Conservation (phyloP, 2,113 vertebrate genomes). For the Gobio gobio region DNA sequence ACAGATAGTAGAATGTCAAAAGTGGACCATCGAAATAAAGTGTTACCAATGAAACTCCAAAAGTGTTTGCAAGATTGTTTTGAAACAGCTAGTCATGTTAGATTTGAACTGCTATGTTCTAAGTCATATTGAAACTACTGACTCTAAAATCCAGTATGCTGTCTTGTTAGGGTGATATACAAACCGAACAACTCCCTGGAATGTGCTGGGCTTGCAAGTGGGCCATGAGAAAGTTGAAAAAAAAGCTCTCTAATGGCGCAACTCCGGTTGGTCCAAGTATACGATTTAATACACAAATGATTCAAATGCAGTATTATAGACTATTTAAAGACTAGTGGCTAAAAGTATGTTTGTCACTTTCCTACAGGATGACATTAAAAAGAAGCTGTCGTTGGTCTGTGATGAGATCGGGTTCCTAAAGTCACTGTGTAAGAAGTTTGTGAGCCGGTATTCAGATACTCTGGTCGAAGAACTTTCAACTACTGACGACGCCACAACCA, state of each 20-base stretch:
- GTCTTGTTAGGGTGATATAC: neutral
- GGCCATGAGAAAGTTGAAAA: constrained; percentile 62
- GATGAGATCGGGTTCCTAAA: constrained; percentile 60
- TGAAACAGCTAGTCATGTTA: neutral
- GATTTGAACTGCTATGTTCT: neutral
- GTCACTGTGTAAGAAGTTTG: constrained; percentile 46
- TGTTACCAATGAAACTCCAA: neutral
- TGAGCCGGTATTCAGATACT: neutral
- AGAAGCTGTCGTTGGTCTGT: constrained; percentile 50
- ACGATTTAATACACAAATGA: neutral
- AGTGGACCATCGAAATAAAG: too few relatives aligned
- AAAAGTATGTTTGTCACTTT: neutral
- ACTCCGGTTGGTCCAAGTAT: constrained; percentile 37
- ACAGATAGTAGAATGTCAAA: too few relatives aligned
- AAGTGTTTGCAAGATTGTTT: neutral
- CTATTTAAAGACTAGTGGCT: neutral
- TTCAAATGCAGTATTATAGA: too few relatives aligned
- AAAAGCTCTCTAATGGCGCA: rapidly evolving
- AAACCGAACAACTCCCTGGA: constrained; percentile 50
- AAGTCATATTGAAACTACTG: neutral
- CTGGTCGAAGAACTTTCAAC: constrained; percentile 67
- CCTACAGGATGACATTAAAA: constrained; percentile 32
- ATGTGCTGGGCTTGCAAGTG: constrained; percentile 66
- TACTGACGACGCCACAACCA: constrained; percentile 62
- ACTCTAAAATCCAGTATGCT: neutral